Conservation (phyloP, 2,113 vertebrate species). For the Siniperca chuatsi region DNA sequence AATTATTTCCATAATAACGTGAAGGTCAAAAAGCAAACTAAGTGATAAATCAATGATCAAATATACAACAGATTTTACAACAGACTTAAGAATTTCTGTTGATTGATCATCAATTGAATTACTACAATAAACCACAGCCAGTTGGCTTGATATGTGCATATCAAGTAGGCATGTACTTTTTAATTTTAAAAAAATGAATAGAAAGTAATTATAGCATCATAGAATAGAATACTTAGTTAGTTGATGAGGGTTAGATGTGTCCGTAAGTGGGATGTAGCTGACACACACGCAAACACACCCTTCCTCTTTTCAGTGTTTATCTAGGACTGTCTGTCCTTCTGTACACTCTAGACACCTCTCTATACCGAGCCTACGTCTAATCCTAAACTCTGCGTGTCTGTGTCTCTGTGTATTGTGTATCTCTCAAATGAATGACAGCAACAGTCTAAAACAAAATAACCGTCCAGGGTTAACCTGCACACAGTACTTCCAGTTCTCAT, state of each 20-base stretch:
- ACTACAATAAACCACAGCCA: not conserved
- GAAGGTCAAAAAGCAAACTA: not conserved
- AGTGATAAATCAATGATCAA: not conserved
- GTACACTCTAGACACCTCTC: not conserved
- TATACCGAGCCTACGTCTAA: not conserved
- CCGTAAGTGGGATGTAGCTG: not conserved
- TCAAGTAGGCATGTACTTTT: not conserved
- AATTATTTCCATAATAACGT: not conserved
- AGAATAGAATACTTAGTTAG: not conserved
- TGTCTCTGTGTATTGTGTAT: not conserved
- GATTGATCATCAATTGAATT: too few relatives aligned
- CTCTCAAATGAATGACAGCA: constrained; percentile 15
- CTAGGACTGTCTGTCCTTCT: not conserved
- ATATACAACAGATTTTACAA: not conserved
- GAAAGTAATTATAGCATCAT: not conserved
- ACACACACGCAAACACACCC: not conserved
- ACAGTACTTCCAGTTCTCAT: not conserved
- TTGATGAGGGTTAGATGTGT: not conserved
- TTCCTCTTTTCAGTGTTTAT: not conserved
- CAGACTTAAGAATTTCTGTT: not conserved
- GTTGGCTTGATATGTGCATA: not conserved
- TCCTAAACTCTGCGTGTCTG: not conserved
- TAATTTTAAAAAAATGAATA: not conserved
- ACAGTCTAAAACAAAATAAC: constrained; percentile 9
- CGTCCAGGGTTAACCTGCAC: constrained; percentile 65